These are phyloP conservation scores for Cottoperca gobio DNA, from an alignment of 2,797 vertebrate species.

Conservation along the genomic window DNA sequence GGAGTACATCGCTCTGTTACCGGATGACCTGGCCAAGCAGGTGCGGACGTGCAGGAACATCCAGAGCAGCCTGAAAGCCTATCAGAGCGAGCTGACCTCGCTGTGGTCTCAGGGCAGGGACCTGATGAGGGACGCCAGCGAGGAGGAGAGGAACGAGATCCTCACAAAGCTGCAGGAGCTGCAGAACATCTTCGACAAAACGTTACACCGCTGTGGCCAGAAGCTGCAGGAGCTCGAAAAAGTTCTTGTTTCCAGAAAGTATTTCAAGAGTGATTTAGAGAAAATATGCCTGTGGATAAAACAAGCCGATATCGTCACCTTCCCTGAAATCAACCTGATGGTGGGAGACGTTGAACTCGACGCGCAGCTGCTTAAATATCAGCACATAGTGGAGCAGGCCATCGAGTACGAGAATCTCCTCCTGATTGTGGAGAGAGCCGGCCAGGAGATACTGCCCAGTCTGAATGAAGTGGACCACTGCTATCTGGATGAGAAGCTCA, in stretches of 20 bases:
- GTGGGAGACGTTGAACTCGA: conserved; percentile 88
- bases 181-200: conserved; percentile 91
- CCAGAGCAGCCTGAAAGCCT: conserved; percentile 92
- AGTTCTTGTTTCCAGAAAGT: conserved; percentile 91
- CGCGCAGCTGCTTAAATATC: conserved; percentile 89
- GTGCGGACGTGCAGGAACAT: conserved; percentile 90
- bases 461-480: conserved; percentile 95
- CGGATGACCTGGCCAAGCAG: conserved; percentile 94
- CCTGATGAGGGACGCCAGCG: conserved; percentile 92
- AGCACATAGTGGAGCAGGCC: conserved; percentile 92
- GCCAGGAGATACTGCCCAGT: conserved; percentile 92
- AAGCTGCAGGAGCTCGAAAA: conserved; percentile 95
- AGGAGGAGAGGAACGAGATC: conserved; percentile 92
- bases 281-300: conserved; percentile 96
- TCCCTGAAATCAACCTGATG: conserved; percentile 95
- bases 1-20: conserved; percentile 92
- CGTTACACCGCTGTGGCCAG: conserved; percentile 91
- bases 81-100: conserved; percentile 91
- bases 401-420: conserved; percentile 96
- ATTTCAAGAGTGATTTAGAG: conserved; percentile 97
- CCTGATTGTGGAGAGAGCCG: conserved; percentile 90
- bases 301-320: conserved; percentile 94
- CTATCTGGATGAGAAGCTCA: conserved; percentile 95
- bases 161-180: conserved; percentile 93
- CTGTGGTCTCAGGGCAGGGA: conserved; percentile 95